Evolutionary conservation across 2,888 invertebrate species (phyloP).

Genomic region (Prosapia bicincta): DNA sequence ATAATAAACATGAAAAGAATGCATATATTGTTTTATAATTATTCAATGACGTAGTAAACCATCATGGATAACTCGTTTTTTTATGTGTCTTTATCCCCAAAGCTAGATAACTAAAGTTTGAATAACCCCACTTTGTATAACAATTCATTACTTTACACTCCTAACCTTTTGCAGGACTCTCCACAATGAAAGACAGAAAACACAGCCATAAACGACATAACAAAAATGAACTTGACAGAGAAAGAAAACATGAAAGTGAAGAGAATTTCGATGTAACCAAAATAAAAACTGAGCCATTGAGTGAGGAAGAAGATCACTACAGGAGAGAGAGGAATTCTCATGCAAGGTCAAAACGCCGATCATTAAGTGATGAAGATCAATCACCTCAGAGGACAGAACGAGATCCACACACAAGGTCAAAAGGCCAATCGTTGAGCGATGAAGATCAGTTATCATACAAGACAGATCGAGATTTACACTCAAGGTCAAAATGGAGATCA

Average conservation of each 20-base stretch:
- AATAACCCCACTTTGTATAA: too few relatives aligned
- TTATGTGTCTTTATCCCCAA: too few relatives aligned
- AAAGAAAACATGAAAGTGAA: not conserved
- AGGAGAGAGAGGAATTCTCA: not conserved
- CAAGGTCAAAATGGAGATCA: not conserved
- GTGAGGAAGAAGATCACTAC: slow-evolving; percentile 16
- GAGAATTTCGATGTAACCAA: not conserved
- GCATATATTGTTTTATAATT: too few relatives aligned
- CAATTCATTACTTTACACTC: too few relatives aligned
- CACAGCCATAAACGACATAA: not conserved
- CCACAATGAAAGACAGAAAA: not conserved
- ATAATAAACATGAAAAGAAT: too few relatives aligned
- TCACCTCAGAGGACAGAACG: not conserved
- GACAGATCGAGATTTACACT: not conserved
- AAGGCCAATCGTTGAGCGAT: slow-evolving; percentile 3
- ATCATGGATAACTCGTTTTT: too few relatives aligned
- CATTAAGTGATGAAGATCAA: not conserved
- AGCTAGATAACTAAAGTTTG: too few relatives aligned
- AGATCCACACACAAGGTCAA: not conserved
- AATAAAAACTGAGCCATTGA: slow-evolving; percentile 23
- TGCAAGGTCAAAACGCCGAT: not conserved
- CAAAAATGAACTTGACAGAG: not conserved
- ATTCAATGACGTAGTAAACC: too few relatives aligned
- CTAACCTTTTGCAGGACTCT: not conserved
- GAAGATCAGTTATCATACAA: not conserved